Conservation (phyloP, 2,888 invertebrate genomes). For the Temnothorax ravouxi region DNA sequence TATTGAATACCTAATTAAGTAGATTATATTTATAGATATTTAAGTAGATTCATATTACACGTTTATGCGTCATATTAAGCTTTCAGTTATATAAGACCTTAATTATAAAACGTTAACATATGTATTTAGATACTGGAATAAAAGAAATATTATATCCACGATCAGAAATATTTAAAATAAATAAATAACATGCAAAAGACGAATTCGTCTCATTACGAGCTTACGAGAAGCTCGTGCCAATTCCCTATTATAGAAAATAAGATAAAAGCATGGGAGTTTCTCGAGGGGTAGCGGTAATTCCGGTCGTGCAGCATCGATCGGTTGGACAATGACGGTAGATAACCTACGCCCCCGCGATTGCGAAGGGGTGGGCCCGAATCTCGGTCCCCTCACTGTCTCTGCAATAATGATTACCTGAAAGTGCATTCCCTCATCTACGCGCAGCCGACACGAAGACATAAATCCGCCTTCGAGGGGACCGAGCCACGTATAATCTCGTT, state of each 20-base stretch:
- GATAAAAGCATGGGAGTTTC: conserved; percentile 44
- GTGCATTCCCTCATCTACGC: conserved; percentile 57
- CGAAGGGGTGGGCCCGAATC: conserved; percentile 45
- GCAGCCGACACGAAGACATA: conserved; percentile 62
- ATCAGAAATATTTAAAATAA: neutral
- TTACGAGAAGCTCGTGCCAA: conserved; percentile 66
- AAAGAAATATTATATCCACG: neutral
- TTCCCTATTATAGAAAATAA: conserved; percentile 41
- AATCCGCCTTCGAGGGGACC: conserved; percentile 64
- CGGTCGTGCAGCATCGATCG: conserved; percentile 62
- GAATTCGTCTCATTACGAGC: conserved; percentile 57
- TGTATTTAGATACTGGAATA: neutral
- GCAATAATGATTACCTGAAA: conserved; percentile 69
- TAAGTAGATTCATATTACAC: too few species aligned
- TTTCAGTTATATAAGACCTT: neutral
- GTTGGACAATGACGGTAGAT: conserved; percentile 63
- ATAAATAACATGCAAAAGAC: neutral
- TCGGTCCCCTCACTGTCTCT: conserved; percentile 36
- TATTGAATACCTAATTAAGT: too few species aligned
- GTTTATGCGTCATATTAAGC: neutral
- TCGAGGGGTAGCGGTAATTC: conserved; percentile 62
- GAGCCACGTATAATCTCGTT: conserved; percentile 75
- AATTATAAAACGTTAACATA: neutral
- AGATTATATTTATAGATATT: too few species aligned
- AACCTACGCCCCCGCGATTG: conserved; percentile 56